Evolutionary conservation across 2,797 vertebrate species (phyloP).

Genomic region (Thripadectes ignobilis): DNA sequence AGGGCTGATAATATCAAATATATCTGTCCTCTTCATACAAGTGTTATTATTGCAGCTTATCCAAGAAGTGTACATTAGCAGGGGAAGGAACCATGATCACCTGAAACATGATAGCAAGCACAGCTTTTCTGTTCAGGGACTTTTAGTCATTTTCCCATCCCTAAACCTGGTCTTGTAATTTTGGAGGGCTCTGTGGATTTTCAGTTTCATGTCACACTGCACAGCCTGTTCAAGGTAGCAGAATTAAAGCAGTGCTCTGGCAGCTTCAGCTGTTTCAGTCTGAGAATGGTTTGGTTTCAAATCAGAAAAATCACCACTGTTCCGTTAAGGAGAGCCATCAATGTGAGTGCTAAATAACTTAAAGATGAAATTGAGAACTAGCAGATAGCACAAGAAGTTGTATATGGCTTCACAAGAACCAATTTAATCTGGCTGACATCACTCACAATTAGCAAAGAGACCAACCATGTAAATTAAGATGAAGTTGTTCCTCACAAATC

Average conservation of each 20-base stretch:
- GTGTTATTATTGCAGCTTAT: not conserved
- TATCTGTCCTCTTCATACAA: not conserved
- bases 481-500: not conserved
- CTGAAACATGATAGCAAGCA: not conserved
- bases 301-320: constrained; percentile 17
- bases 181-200: not conserved
- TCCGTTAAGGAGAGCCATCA: not conserved
- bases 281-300: constrained; percentile 2
- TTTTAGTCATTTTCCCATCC: not conserved
- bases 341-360: not conserved
- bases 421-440: not conserved
- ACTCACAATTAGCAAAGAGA: not conserved
- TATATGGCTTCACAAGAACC: not conserved
- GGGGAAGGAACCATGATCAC: not conserved
- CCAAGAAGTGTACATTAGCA: not conserved
- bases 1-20: not conserved
- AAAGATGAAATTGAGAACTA: constrained; percentile 25
- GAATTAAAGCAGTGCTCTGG: not conserved
- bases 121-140: constrained; percentile 11
- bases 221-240: not conserved
- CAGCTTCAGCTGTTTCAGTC: not conserved
- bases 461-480: constrained; percentile 1
- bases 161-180: constrained; percentile 5
- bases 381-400: constrained; percentile 15
- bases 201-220: not conserved